Evolutionary conservation across 1,140 invertebrate species (phyloP), one percentile per base, ranked within the genome.

Genomic region (Drosophila ogumai): DNA sequence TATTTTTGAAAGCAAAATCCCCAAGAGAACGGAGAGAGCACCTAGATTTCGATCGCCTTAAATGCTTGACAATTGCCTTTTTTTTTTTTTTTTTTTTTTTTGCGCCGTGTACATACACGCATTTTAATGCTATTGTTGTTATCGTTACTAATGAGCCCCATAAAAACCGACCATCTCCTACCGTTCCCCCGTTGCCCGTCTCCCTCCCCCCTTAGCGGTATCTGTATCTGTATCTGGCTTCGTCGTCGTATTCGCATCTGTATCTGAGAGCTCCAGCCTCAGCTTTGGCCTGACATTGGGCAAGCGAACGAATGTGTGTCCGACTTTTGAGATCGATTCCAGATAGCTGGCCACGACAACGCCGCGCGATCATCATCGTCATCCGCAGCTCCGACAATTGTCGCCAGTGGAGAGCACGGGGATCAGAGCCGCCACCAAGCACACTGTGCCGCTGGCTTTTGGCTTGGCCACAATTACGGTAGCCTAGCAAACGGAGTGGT

Each of bases 301-400:
- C 34, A 44, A 68, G 63, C 52, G 54, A 54, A 59, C 50, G 67
- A 47, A 47, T 56, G 77, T 82, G 75, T 79, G 71, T 86, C 69
- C 28, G 64, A 59, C 50, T 79, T 87, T 79, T 65, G 58, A 86
- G 82, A 86, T 86, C 78, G 84, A 87, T 82, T 75, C 84, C 82
- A 72, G 82, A 86, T 86, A 86, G 82, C 63, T 13, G 46, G 63
- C 81, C 64, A 60, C 82, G 61, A 82, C 52, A 82, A 63, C 60
- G 41, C 66, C 34, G 54, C 9, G 65, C 61, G 44, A 66, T 64
- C 44, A 34, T 75, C 47, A 54, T 64, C 58, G 19, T 72, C 56
- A 52, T 60, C 57, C 47, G 58, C 32, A 28, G 64, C 58, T 38
- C 67, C 64, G 75, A 79, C 81, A 86, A 73, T 86, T 87, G 82